phyloP scores from a whole-genome alignment of 53 echinoderm and acorn worm species.

The Holothuria leucospilota region DNA sequence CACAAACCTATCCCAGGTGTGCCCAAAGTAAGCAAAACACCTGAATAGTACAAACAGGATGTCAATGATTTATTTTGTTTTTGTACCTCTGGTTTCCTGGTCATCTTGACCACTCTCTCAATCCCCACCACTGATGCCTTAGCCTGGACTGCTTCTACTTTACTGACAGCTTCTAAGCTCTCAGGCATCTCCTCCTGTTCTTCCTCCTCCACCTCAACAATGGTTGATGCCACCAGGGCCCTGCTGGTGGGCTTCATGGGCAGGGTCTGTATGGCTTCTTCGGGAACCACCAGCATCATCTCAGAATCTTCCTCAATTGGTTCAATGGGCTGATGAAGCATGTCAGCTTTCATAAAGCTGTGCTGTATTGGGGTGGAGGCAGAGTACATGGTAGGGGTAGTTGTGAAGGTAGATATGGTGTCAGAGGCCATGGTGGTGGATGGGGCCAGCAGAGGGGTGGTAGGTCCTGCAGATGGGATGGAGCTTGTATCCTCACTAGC shows the following conservation, averaged over 20 bases:
- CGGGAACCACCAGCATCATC: slow-evolving; percentile 72
- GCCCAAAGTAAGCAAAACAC: too few species aligned
- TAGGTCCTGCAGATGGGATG: slow-evolving; percentile 80
- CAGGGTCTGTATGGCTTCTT: slow-evolving; percentile 78
- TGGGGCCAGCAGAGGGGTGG: slow-evolving; percentile 75
- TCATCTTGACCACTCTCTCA: slow-evolving; percentile 48
- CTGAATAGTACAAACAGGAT: too few species aligned
- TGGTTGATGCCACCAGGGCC: slow-evolving; percentile 88
- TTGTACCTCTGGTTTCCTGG: slow-evolving; percentile 46
- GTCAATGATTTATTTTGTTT: too few species aligned
- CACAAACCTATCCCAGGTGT: too few species aligned
- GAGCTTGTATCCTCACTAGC: slow-evolving; percentile 81
- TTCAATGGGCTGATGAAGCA: slow-evolving; percentile 75
- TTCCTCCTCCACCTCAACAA: slow-evolving; percentile 90
- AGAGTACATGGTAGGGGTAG: slow-evolving; percentile 1
- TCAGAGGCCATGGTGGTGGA: slow-evolving; percentile 60
- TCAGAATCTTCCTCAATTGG: slow-evolving; percentile 78
- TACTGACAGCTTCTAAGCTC: slow-evolving; percentile 70
- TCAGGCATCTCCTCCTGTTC: slow-evolving; percentile 80
- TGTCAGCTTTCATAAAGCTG: slow-evolving; percentile 42
- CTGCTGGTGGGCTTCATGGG: slow-evolving; percentile 72
- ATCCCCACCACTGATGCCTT: slow-evolving; percentile 61
- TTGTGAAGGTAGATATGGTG: neutral
- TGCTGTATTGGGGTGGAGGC: slow-evolving; percentile 28
- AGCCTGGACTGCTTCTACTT: slow-evolving; percentile 74